Evolutionary conservation across 2,113 vertebrate genomes (phyloP), one percentile per base, ranked within the genome.

Genomic region (Epinephelus lanceolatus): DNA sequence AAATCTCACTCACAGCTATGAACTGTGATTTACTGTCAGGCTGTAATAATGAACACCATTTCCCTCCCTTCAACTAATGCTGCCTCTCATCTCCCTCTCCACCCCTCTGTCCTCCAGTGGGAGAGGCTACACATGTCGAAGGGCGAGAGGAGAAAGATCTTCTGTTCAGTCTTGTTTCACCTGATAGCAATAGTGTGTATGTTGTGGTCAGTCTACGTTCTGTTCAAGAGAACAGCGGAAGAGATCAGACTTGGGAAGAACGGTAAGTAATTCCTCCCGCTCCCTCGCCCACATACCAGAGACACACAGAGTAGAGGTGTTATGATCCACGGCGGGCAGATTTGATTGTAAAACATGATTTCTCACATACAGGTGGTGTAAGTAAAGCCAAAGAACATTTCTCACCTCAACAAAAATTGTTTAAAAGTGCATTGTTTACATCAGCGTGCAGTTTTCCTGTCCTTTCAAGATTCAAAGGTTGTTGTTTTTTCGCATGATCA

Each of bases 111-210:
- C 40, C 55, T 86, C 33, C 60, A 99, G 98, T 99, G 98, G 98
- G 98, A 99, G 93, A 97, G 96, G 88, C 95, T 99, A 70, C 97
- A 98, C 93, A 98, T 99, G 98, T 94, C 97, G 40, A 96, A 96
- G 33, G 96, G 95, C 1, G 98, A 99, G 88, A 96, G 96, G 76
- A 96, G 98, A 69, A 99, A 98, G 95, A 98, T 99, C 85, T 95
- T 97, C 90, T 99, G 97, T 84, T 98, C 98, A 0, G 98, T 99
- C 88, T 94, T 96, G 0, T 99, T 99, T 93, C 98, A 99, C 12
- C 86, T 99, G 78, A 96, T 98, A 66, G 97, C 98, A 0, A 96
- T 99, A 90, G 95, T 95, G 49, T 99, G 98, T 37, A 97, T 98
- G 86, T 94, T 98, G 83, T 99, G 97, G 97, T 99, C 98, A 13